phyloP scores from a whole-genome alignment of 2,797 vertebrate species.

The Dendrocincla tyrannina region DNA sequence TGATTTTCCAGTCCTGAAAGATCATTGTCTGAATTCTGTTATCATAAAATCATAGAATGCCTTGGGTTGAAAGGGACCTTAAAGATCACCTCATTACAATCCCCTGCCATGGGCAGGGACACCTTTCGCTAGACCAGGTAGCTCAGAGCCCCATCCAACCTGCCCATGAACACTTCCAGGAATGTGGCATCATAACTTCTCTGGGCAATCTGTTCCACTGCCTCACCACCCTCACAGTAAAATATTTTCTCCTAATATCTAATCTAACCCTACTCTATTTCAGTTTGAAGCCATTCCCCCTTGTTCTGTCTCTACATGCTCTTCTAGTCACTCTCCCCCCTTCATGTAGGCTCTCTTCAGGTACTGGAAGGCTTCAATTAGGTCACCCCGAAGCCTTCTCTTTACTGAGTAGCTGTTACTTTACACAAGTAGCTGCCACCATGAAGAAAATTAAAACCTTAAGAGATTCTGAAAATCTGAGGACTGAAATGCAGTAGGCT shows the following conservation, averaged over 20 bases:
- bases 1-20: background rate
- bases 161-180: background rate
- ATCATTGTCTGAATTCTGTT: background rate
- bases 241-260: background rate
- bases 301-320: background rate
- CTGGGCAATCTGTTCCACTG: background rate
- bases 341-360: background rate
- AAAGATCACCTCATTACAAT: background rate
- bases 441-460: background rate
- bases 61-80: background rate
- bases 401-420: background rate
- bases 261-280: background rate
- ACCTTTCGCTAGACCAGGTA: background rate
- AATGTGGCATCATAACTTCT: background rate
- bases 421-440: background rate
- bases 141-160: background rate
- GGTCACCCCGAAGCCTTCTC: background rate
- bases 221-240: background rate
- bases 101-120: background rate
- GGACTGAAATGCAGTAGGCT: background rate
- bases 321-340: background rate
- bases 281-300: background rate
- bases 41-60: background rate
- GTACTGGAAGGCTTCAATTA: background rate
- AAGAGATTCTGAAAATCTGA: background rate